Percentiles rank a stretch among this genome's conserved stretches.
Evolutionary conservation across 2,113 vertebrate genomes (phyloP).

Genomic region (Poeciliopsis occidentalis): DNA sequence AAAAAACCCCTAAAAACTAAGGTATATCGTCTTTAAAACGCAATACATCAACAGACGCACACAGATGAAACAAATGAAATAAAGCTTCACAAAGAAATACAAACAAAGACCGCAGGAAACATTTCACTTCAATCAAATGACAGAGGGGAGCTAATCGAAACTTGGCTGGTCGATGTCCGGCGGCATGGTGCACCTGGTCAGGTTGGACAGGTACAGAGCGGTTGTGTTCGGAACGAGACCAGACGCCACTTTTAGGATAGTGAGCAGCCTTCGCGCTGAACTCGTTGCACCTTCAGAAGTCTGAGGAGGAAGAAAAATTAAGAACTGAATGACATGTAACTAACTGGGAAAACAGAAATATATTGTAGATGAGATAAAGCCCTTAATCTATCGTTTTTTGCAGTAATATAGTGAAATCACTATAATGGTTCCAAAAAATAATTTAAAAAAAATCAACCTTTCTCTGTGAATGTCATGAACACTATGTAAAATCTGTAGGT

Average conservation of each 20-base stretch:
- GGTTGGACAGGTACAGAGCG: slow-evolving; percentile 73
- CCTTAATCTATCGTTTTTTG: background rate
- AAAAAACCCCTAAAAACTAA: background rate
- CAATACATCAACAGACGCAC: background rate
- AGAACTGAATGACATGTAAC: background rate
- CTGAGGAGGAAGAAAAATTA: slow-evolving; percentile 41
- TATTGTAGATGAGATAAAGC: background rate
- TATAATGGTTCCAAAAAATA: too few relatives aligned
- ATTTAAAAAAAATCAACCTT: too few relatives aligned
- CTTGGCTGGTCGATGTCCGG: slow-evolving; percentile 68
- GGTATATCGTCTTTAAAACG: too few relatives aligned
- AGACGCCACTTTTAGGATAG: slow-evolving; percentile 74
- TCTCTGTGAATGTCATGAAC: too few relatives aligned
- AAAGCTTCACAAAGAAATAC: slow-evolving; percentile 27
- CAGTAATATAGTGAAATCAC: background rate
- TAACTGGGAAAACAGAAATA: background rate
- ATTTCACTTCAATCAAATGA: background rate
- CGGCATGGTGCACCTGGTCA: slow-evolving; percentile 73
- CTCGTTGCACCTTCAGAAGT: slow-evolving; percentile 67
- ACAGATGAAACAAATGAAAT: background rate
- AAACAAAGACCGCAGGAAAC: slow-evolving; percentile 10
- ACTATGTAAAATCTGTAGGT: too few relatives aligned
- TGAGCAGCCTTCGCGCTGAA: slow-evolving; percentile 70
- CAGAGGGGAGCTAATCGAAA: slow-evolving; percentile 51
- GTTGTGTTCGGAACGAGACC: slow-evolving; percentile 76